Base-by-base conservation (phyloP, 1,140 invertebrate species). In the Tetraneura akinire region DNA sequence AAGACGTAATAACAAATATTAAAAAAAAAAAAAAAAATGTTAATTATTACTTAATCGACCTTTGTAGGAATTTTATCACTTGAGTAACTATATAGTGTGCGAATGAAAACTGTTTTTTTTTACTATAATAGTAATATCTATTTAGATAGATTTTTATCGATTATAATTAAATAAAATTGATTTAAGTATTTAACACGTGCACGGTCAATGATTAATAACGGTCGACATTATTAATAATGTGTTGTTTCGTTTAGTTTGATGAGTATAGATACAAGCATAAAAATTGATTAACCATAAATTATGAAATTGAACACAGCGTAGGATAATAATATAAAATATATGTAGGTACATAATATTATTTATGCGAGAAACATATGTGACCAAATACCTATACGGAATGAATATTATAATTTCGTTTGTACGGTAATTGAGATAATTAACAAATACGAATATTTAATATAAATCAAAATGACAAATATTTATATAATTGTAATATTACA, bases 21-120 rank as follows among this genome's bases (percentile, higher is more conserved):
- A 16, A 49, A 18, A 21, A 3, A 51, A 29, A 6, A 51, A 70
- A 73, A 51, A 71, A 73, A 73, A 73, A n/a, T 21, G 3, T 9
- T 29, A 32, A 21, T 57, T 8, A 57, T 57, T 47, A 21, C 16
- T 57, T n/a, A 51, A 37, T 32, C 51, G 51, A 57, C 53, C 71
- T 57, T 57, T 76, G 42, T 55, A 76, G 53, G 71, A 57, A 57
- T 57, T 76, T 57, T 76, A 57, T 76, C 51, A 18, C 32, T 1
- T 11, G 49, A 3, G 29, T 32, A 29, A 32, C 26, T 4, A n/a
- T n/a, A n/a, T n/a, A 37, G 32, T 8, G 47, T 2, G 9, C 13
- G 18, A 29, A 47, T 23, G 5, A 14, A 13, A 1, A 68, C 14
- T 16, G 23, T 26, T 49, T 29, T 49, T 23, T 11, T 26, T 1